Base-by-base conservation (phyloP, 2,797 vertebrate species). In the Hydrophis major region DNA sequence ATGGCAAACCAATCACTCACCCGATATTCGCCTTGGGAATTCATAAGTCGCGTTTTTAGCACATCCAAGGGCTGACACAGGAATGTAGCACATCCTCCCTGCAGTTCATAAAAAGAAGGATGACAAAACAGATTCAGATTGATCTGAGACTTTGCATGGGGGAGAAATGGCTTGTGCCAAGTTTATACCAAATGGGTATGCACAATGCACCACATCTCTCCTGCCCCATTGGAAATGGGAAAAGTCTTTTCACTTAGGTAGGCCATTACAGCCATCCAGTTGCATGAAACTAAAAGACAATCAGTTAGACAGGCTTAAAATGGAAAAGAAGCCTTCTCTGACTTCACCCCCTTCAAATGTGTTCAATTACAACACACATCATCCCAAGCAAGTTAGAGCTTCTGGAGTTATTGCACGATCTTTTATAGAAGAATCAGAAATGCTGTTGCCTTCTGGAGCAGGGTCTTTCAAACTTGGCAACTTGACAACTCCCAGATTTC, bases 31-130 rank as follows among this genome's bases (percentile, higher is more conserved):
- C 99, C 99, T 93, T 99, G 99, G 59, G 99, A 98, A 95, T 98
- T 99, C 99, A 99, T 99, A 94, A 99, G 97, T 13, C 99, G 98
- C 0, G 99, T 99, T 98, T 99, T 99, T 28, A 99, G 90, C 50
- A 99, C 99, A 0, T 99, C 99, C 94, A 99, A 96, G 37, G 99
- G 99, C 95, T 99, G 99, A 96, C 99, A 99, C 92, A 99, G 97
- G 96, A 99, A 97, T 0, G 99, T 99, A 89, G 99, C 99, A 60
- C 99, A 99, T 42, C 99, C 98, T 0, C 99, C 99, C 99, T 99
- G 95, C 6, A 86, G 32, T 50, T 32, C 8, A 83, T 93, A 61
- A 28, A 59, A 16, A 87, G 61, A 0, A 1, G 16, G 57, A 87
- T 91, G 95, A n/a, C 4, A 27, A 47, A 18, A 57, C 37, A 61